Percentiles rank a stretch among this genome's conserved stretches.
phyloP scores from a whole-genome alignment of 1,140 invertebrate species.

The Gryon sp. region DNA sequence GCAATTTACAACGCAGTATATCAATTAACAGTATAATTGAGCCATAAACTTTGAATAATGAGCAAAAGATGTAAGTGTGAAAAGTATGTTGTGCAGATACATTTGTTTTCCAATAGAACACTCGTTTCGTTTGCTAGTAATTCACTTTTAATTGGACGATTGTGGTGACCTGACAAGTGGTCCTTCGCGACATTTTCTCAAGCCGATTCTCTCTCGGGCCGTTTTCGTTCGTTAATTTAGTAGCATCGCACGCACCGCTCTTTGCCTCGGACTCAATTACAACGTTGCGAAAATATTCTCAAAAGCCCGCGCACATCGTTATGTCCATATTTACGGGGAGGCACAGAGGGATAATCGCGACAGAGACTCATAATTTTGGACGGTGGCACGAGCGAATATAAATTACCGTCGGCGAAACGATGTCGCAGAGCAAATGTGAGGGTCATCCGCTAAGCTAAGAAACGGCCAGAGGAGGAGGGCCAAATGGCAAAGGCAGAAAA shows the following conservation, averaged over 20 bases:
- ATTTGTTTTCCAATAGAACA: slow-evolving; percentile 7
- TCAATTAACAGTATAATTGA: slow-evolving; percentile 10
- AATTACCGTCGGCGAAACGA: slow-evolving; percentile 60
- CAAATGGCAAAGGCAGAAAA: slow-evolving; percentile 3
- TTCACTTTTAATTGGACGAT: slow-evolving; percentile 65
- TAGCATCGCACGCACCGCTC: slow-evolving; percentile 3
- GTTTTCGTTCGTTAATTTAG: slow-evolving; percentile 53
- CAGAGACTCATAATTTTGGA: slow-evolving; percentile 61
- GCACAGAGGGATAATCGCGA: slow-evolving; percentile 60
- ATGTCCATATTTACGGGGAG: slow-evolving; percentile 58
- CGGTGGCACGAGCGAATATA: slow-evolving; percentile 57
- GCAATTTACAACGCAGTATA: not conserved
- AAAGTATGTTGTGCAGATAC: no score
- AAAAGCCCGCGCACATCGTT: slow-evolving; percentile 54
- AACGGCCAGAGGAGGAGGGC: no score
- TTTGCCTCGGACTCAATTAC: slow-evolving; percentile 59
- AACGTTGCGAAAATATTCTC: slow-evolving; percentile 46
- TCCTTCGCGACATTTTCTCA: slow-evolving; percentile 36
- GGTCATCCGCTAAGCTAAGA: slow-evolving; percentile 34
- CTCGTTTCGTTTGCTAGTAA: slow-evolving; percentile 51
- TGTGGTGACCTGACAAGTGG: slow-evolving; percentile 53
- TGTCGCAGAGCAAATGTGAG: slow-evolving; percentile 28
- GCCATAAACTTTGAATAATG: not conserved
- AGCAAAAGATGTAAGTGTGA: not conserved
- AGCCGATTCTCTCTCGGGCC: slow-evolving; percentile 10